Conservation (phyloP, 2,797 vertebrate genomes). For the Octomys mimax region DNA sequence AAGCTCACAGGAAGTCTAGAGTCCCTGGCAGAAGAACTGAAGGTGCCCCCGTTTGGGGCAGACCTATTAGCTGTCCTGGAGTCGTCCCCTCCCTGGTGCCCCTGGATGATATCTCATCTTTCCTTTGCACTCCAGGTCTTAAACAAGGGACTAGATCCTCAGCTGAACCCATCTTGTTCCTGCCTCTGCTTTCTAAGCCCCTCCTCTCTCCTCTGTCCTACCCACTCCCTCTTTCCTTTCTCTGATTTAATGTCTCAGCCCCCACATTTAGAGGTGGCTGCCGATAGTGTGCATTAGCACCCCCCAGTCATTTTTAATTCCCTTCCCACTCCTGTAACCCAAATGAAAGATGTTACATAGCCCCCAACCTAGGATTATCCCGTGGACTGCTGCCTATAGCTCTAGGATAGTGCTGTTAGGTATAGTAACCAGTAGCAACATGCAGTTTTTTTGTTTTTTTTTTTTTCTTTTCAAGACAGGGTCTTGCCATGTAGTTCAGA, state of each 20-base stretch:
- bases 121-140: conserved; percentile 55
- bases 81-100: neutral
- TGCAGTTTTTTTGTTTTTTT: neutral
- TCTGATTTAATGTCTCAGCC: conserved; percentile 67
- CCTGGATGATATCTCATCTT: conserved; percentile 37
- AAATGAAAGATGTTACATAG: neutral
- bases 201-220: conserved; percentile 49
- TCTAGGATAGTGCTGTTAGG: neutral
- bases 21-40: neutral
- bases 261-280: conserved; percentile 66
- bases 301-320: conserved; percentile 36
- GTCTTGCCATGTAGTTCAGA: neutral
- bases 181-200: conserved; percentile 56
- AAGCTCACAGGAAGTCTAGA: conserved; percentile 26
- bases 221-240: conserved; percentile 62
- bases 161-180: conserved; percentile 61
- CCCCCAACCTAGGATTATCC: neutral
- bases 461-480: neutral
- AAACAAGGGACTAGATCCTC: conserved; percentile 59
- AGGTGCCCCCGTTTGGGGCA: neutral
- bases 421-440: neutral
- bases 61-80: neutral
- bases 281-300: neutral
- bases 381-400: neutral
- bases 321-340: conserved; percentile 45